Evolutionary conservation across 2,113 vertebrate species (phyloP), one percentile per base, ranked within the genome.

Genomic region (Rhizomys pruinosus): DNA sequence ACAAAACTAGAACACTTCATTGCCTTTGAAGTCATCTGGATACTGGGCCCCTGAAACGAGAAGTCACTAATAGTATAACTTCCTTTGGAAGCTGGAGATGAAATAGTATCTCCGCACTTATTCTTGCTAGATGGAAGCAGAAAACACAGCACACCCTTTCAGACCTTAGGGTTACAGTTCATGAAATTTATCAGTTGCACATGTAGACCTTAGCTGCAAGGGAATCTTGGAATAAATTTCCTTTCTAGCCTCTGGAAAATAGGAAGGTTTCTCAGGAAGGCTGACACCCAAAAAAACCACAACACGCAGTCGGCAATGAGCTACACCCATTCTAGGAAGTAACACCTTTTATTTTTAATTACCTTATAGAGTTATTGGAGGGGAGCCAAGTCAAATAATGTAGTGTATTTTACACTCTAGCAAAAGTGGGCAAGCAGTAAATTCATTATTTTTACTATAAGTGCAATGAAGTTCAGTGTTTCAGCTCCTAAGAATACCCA

Each of bases 361-460:
- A 59, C 23, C 42, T 90, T 44, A 87, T 5, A 68, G n/a, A 94
- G 27, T 44, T 85, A 82, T 29, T 73, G 19, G 8, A 27, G 29
- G 10, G 59, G 61, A n/a, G n/a, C 85, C 78, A 91, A 84, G 29
- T 84, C 81, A 94, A 57, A 71, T 74, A 76, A 37, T 89, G 63
- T 95, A 82, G 71, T 29, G 76, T n/a, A 10, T 81, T 79, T 92
- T 39, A 79, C 17, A 66, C 32, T 79, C 74, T 80, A 93, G 44
- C 42, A 84, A 91, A 80, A 80, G 17, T 84, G 27, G 63, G 16
- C 15, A 82, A 47, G 74, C 29, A 39, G 44, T 79, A 80, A 59
- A 92, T 80, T 73, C 79, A 92, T 91, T 69, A 87, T 93, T 85
- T 95, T 17, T 91, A 37, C 37, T 57, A 55, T 27, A 55, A 59